Percentiles rank a stretch among this genome's conserved stretches.
These are phyloP conservation scores for Diarsia dahlii DNA, from an alignment of 2,888 invertebrate genomes.

Conservation along the genomic window DNA sequence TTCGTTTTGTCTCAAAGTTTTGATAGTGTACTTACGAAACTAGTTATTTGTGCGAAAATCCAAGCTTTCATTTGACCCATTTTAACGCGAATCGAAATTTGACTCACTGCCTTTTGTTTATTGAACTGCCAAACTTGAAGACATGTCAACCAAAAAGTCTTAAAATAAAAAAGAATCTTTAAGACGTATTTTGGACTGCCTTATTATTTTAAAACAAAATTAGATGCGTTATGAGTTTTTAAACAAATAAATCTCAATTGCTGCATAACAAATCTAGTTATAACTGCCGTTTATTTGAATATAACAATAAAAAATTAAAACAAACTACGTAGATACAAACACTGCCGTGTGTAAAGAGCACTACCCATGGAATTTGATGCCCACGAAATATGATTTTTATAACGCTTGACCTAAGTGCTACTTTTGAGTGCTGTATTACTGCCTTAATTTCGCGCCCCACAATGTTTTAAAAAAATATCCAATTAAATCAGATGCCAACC, in stretches of 20 bases:
- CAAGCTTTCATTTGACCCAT: neutral
- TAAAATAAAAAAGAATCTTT: neutral
- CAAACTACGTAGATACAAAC: neutral
- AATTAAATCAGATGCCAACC: neutral
- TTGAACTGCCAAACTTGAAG: neutral
- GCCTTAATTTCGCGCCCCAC: neutral
- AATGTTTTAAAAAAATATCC: too few relatives aligned
- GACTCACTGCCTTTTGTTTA: neutral
- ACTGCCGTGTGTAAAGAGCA: neutral
- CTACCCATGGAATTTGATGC: neutral
- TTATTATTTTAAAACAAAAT: neutral
- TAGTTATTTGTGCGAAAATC: constrained; percentile 47
- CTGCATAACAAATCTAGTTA: neutral
- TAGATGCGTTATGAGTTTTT: neutral
- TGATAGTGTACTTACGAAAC: constrained; percentile 38
- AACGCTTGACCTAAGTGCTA: neutral
- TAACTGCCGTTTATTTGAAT: neutral
- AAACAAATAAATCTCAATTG: neutral
- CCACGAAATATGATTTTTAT: neutral
- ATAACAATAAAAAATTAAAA: neutral
- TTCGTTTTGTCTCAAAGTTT: constrained; percentile 46
- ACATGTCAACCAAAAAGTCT: neutral
- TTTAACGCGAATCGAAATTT: neutral
- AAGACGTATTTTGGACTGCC: neutral
- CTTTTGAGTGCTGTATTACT: constrained; percentile 9